Base-by-base conservation (phyloP, 2,797 vertebrate genomes). In the Lates japonicus region DNA sequence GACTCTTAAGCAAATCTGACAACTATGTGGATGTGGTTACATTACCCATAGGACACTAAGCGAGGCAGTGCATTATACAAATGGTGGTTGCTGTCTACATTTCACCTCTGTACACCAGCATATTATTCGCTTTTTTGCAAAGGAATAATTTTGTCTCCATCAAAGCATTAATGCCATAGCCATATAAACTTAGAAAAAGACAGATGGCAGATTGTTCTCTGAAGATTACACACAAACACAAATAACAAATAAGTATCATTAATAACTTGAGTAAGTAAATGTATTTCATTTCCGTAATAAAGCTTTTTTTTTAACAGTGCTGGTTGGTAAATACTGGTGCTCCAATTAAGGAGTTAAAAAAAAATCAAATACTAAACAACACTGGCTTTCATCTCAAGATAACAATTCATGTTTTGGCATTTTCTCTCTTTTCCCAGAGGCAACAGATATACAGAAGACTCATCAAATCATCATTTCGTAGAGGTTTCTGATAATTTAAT, bases 351-450 rank as follows among this genome's bases (percentile, higher is more conserved):
- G 39, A 39, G 41, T 42, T 42, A n/a, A n/a, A 51, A 51, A 51
- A 39, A 39, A 22, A 10, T 4, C 19, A 39, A 19, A 19, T 22
- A 10, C 59, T 20, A 42, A 13, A 20, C n/a, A 59, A 61, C 13
- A n/a, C n/a, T 25, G 29, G 22, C 4, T 51, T 51, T 51, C 20
- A 51, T 51, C 20, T 51, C 10, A 22, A 7, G 17, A 16, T n/a
- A 22, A 22, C 20, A 22, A 25, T 52, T 12, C 11, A 25, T 13
- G 11, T 37, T 52, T 3, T 49, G 57, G 14, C 42, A 16, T n/a
- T 17, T 46, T 67, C 1, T 64, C n/a, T n/a, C 14, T 57, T 74
- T 76, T 22, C 65, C 25, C 25, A 29, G 25, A 84, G 72, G 41
- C 31, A 61, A 46, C 58, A 65, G 76, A 9, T 46, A 0, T 20